A percentile compares a stretch with the other conserved stretches of the same genome.
Evolutionary conservation across 2,888 invertebrate species (phyloP).

Genomic region (Endomychus coccineus): DNA sequence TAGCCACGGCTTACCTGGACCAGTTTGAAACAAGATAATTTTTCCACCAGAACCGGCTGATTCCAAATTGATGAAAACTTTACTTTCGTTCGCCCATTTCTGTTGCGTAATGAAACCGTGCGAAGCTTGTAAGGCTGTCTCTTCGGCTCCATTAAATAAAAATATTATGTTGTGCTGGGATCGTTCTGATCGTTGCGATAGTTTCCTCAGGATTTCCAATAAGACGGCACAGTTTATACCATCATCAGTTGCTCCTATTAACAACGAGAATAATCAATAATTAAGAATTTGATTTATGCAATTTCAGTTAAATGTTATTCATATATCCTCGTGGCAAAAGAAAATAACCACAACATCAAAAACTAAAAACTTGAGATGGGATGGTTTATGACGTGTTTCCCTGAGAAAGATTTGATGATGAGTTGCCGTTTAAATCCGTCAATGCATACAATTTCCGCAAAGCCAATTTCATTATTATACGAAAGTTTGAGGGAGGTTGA

Average conservation of each 20-base stretch:
- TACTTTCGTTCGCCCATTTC: constrained; percentile 69
- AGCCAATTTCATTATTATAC: no score
- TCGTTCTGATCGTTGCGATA: constrained; percentile 43
- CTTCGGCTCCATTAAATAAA: constrained; percentile 69
- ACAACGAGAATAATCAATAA: no score
- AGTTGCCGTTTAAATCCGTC: no score
- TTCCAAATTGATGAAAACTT: constrained; percentile 82
- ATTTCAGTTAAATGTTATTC: no score
- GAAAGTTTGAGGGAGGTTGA: no score
- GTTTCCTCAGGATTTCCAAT: constrained; percentile 57
- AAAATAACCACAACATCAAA: no score
- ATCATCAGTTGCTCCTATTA: constrained; percentile 70
- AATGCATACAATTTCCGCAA: no score
- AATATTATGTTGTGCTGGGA: constrained; percentile 57
- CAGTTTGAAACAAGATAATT: constrained; percentile 83
- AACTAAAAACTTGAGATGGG: constrained; percentile 29
- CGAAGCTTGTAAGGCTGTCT: constrained; percentile 55
- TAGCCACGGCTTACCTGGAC: constrained; percentile 64
- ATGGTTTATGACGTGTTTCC: no score
- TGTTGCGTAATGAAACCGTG: constrained; percentile 66
- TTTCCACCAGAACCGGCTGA: constrained; percentile 89
- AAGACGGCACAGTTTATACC: constrained; percentile 68
- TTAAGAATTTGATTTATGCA: no score
- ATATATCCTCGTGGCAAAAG: no score
- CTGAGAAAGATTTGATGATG: no score